Evolutionary conservation across 2,113 vertebrate genomes (phyloP), one percentile per base, ranked within the genome.

Genomic region (Emydura subglobosa): DNA sequence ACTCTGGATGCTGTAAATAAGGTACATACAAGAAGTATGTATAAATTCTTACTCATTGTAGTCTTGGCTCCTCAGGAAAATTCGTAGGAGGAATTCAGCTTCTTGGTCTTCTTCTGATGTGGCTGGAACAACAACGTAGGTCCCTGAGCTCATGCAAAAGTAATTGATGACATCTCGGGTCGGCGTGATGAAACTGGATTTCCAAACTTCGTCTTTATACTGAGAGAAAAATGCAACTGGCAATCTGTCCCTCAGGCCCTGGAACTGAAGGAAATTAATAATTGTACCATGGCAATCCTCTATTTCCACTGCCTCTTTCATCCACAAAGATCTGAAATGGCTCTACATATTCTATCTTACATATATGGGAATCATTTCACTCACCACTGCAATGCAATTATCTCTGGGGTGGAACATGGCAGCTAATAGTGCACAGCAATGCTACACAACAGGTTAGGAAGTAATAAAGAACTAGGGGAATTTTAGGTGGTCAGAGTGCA

Each of bases 61-160:
- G 17, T 83, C 85, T 12, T 96, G 92, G 14, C 49, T 94, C 93
- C 95, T 98, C 24, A 93, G 11, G 84, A 99, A 99, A 93, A 98
- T 97, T 31, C 96, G 89, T 42, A 98, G 85, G 65, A 98, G 94
- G 83, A 98, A 98, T 68, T 98, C 74, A 4, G 94, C 96, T 61
- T 94, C 79, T 42, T 82, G 93, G 3, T 86, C 54, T 79, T 88
- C 83, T 79, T 82, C 87, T 39, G n/a, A 2, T 13, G 92, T 24
- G 10, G 57, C 72, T 55, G 96, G 89, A 22, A 96, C 7, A 1
- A 98, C 39, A 1, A 94, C 89, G 0, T 98, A 98, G 39, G 91
- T 97, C 55, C 98, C 98, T 1, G 98, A 97, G 5, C 31, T 96
- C 93, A 98, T 74, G 27, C 0, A 72, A 31, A 95, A 96, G 55